These are phyloP conservation scores for Drosophila incognita DNA, from an alignment of 2,888 invertebrate species.

Conservation along the genomic window DNA sequence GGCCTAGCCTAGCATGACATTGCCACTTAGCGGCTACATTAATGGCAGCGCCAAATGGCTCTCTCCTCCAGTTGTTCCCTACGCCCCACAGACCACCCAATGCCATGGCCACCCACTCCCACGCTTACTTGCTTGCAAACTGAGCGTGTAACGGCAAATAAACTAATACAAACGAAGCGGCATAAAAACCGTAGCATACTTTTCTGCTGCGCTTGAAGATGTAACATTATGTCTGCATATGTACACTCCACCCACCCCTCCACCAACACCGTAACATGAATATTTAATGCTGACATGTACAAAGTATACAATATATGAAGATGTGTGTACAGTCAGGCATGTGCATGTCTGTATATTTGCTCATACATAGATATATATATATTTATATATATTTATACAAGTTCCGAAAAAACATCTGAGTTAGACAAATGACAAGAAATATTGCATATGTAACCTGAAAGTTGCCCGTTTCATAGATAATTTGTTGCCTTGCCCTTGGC, in stretches of 20 bases:
- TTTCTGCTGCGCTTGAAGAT: conserved; percentile 69
- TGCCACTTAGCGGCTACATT: conserved; percentile 80
- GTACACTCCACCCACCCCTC: background rate
- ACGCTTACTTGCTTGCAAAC: conserved; percentile 42
- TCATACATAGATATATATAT: background rate
- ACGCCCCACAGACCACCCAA: background rate
- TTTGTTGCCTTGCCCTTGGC: conserved; percentile 23
- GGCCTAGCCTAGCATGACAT: conserved; percentile 77
- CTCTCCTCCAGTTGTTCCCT: conserved; percentile 6
- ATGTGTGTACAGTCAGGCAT: conserved; percentile 34
- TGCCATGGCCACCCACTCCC: background rate
- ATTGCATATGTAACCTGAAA: conserved; percentile 65
- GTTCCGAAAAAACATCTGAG: conserved; percentile 40
- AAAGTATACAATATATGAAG: conserved; percentile 64
- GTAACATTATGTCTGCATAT: conserved; percentile 52
- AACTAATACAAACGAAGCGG: conserved; percentile 67
- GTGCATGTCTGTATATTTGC: conserved; percentile 20
- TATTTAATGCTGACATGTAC: conserved; percentile 80
- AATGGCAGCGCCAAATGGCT: conserved; percentile 76
- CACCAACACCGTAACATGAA: conserved; percentile 62
- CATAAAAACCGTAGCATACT: conserved; percentile 66
- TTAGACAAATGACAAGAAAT: conserved; percentile 66
- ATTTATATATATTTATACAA: conserved; percentile 25
- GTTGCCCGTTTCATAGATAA: conserved; percentile 40
- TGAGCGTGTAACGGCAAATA: conserved; percentile 79